Percentiles rank a stretch among this genome's conserved stretches.
Conservation (phyloP, 1,140 invertebrate species). For the Halesus radiatus region DNA sequence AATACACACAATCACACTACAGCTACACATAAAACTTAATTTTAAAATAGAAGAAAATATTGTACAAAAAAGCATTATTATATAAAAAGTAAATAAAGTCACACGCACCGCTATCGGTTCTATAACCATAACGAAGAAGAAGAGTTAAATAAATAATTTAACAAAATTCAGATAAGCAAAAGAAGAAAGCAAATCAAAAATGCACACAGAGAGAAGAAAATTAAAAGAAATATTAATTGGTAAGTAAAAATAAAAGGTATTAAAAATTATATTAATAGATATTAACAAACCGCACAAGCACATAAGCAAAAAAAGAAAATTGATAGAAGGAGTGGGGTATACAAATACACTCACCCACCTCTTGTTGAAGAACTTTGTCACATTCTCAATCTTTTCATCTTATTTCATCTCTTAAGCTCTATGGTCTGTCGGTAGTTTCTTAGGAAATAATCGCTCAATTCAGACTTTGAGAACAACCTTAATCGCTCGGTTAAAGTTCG, state of each 20-base stretch:
- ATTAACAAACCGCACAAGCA: conserved; percentile 18
- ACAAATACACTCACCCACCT: conserved; percentile 44
- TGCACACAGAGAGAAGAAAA: conserved; percentile 1
- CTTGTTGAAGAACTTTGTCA: conserved; percentile 34
- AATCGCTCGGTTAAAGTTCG: neutral
- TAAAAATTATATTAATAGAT: neutral
- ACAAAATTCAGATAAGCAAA: conserved; percentile 5
- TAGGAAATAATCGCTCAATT: conserved; percentile 6
- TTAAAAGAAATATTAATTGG: neutral
- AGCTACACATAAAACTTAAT: too few relatives aligned
- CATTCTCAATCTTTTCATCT: conserved; percentile 8
- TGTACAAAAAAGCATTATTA: too few relatives aligned
- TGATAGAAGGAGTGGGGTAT: conserved; percentile 33
- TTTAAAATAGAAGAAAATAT: too few relatives aligned
- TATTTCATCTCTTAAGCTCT: neutral
- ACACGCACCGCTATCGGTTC: too few relatives aligned
- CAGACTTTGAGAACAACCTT: conserved; percentile 22
- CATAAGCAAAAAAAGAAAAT: conserved; percentile 41
- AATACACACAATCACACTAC: too few relatives aligned
- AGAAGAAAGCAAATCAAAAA: neutral
- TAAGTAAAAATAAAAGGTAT: neutral
- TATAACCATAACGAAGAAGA: neutral
- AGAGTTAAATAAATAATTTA: neutral
- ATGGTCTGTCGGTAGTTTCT: neutral
- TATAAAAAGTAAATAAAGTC: too few relatives aligned